Conservation (phyloP, 1,140 invertebrate genomes). For the Zaprionus africanus region DNA sequence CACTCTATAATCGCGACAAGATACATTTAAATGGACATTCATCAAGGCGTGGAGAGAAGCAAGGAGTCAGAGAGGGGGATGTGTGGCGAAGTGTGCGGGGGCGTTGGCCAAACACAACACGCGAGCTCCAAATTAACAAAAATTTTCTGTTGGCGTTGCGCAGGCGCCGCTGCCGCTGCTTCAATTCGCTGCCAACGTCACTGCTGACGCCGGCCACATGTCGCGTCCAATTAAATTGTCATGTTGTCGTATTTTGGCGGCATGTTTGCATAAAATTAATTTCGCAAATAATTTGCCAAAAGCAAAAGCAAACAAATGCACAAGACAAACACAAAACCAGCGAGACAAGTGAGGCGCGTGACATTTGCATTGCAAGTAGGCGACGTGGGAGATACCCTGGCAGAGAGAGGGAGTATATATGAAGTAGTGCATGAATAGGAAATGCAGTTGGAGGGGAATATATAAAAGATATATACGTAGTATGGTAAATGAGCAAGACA, state of each 20-base stretch:
- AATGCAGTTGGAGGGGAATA: not conserved
- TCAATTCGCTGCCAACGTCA: constrained; percentile 2
- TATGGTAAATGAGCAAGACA: too few species aligned
- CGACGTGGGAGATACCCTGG: constrained; percentile 2
- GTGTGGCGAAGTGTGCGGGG: constrained; percentile 33
- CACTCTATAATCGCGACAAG: constrained; percentile 55
- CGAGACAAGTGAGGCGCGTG: constrained; percentile 35
- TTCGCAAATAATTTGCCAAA: constrained; percentile 80
- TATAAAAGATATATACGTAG: not conserved
- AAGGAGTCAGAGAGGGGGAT: not conserved
- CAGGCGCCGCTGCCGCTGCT: constrained; percentile 64
- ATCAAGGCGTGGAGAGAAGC: constrained; percentile 28
- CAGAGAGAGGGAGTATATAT: not conserved
- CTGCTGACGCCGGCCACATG: constrained; percentile 69
- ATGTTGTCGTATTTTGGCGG: constrained; percentile 80
- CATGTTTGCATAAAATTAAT: constrained; percentile 83
- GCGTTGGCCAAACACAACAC: constrained; percentile 66
- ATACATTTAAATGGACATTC: constrained; percentile 74
- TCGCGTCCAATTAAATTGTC: constrained; percentile 83
- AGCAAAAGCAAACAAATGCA: constrained; percentile 60
- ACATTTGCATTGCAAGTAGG: not conserved
- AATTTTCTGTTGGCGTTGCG: constrained; percentile 58
- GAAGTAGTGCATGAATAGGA: not conserved
- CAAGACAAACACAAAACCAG: constrained; percentile 38
- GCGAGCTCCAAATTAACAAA: constrained; percentile 76